A percentile compares a stretch with the other conserved stretches of the same genome.
Evolutionary conservation across 2,888 invertebrate species (phyloP).

Genomic region (Petrophora chlorosata): DNA sequence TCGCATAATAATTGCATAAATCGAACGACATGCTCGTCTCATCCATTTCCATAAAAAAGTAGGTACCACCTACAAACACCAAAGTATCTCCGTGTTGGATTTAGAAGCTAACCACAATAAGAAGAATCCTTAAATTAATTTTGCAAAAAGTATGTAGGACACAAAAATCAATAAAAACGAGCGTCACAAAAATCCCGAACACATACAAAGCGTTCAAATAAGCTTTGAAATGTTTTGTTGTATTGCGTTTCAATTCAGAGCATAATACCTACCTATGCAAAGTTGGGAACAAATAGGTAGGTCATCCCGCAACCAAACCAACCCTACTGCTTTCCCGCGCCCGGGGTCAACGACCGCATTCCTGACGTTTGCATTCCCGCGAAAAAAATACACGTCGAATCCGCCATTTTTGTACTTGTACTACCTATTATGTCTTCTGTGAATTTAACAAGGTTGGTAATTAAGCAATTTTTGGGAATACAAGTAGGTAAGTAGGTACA

Average conservation of each 20-base stretch:
- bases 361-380: slow-evolving; percentile 55
- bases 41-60: no score
- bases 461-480: no score
- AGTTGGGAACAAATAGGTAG: slow-evolving; percentile 50
- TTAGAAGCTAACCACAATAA: no score
- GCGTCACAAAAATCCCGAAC: slow-evolving; percentile 16
- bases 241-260: slow-evolving; percentile 42
- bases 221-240: slow-evolving; percentile 41
- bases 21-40: no score
- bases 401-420: not conserved
- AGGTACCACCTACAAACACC: no score
- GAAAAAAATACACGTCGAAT: slow-evolving; percentile 48
- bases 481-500: no score
- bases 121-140: not conserved
- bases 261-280: no score
- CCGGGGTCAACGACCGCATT: slow-evolving; percentile 59
- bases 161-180: not conserved
- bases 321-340: slow-evolving; percentile 56
- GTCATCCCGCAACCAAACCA: slow-evolving; percentile 45
- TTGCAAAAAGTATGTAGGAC: not conserved
- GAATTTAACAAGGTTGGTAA: no score
- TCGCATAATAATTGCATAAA: no score
- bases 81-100: no score
- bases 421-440: no score
- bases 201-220: slow-evolving; percentile 25